Percentiles rank a stretch among this genome's conserved stretches.
Evolutionary conservation across 2,888 invertebrate genomes (phyloP).

Genomic region (Eristalinus sepulchralis): DNA sequence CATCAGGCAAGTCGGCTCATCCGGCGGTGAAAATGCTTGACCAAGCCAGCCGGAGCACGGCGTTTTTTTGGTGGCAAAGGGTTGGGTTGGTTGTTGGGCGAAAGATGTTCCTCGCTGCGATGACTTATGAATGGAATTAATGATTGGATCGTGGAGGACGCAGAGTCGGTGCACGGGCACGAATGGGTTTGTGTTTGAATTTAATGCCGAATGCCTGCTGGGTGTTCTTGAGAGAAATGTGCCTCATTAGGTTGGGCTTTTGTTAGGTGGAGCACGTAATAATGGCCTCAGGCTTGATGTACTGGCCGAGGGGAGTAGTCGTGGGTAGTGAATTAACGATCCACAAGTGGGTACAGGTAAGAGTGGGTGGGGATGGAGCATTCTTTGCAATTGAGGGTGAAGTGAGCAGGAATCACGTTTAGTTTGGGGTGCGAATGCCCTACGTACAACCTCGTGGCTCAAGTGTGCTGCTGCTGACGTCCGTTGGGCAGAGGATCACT

Average conservation of each 20-base stretch:
- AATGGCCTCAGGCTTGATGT: neutral
- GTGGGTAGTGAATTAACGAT: neutral
- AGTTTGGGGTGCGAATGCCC: no score
- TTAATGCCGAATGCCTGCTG: neutral
- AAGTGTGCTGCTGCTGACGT: no score
- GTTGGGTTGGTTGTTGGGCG: neutral
- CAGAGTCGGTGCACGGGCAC: neutral
- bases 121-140: neutral
- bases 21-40: neutral
- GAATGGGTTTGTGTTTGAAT: neutral
- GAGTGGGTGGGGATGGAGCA: no score
- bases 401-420: no score
- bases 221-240: neutral
- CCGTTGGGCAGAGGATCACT: no score
- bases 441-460: no score
- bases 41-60: neutral
- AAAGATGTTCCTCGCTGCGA: neutral
- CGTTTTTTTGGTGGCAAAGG: neutral
- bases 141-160: neutral
- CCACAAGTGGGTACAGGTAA: neutral
- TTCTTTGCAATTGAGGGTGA: no score
- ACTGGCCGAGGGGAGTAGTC: neutral
- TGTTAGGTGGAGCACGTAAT: neutral
- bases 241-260: neutral
- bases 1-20: conserved; percentile 29